Evolutionary conservation across 2,888 invertebrate species (phyloP).

Genomic region (Megalurothrips usitatus): DNA sequence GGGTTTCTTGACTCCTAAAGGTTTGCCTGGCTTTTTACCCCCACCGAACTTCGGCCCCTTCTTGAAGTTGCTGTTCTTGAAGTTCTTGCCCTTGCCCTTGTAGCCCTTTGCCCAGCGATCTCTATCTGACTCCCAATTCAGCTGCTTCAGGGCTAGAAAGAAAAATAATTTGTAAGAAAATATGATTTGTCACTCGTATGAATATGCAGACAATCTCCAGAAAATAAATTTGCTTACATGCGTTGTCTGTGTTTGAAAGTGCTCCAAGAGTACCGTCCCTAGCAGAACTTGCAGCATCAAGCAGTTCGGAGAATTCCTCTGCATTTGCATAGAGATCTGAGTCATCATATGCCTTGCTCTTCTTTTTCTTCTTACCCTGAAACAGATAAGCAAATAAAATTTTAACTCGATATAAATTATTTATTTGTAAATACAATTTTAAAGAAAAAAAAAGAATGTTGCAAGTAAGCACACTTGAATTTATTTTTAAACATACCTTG

Average conservation of each 20-base stretch:
- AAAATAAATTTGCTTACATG: conserved; percentile 51
- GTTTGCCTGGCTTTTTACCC: conserved; percentile 13
- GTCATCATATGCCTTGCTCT: conserved; percentile 36
- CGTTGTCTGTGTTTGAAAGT: conserved; percentile 69
- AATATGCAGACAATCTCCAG: neutral
- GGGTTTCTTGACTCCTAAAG: neutral
- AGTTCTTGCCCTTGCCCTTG: conserved; percentile 32
- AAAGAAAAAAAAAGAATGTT: too few relatives aligned
- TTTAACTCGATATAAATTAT: too few relatives aligned
- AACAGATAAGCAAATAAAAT: neutral
- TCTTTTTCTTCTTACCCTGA: conserved; percentile 28
- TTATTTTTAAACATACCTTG: conserved; percentile 26
- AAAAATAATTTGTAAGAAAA: conserved; percentile 34
- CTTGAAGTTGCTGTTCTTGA: conserved; percentile 26
- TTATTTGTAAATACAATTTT: too few relatives aligned
- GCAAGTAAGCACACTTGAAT: too few relatives aligned
- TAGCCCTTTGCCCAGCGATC: conserved; percentile 54
- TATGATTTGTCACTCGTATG: neutral
- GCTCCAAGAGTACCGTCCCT: conserved; percentile 65
- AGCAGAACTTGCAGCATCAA: conserved; percentile 75
- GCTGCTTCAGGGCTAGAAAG: conserved; percentile 58
- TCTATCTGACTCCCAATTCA: conserved; percentile 76
- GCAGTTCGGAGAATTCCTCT: conserved; percentile 80
- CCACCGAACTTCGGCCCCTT: neutral
- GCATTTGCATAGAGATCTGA: conserved; percentile 71